Evolutionary conservation across 2,888 invertebrate species (phyloP), one percentile per base, ranked within the genome.

Genomic region (Drosophila seclusa): DNA sequence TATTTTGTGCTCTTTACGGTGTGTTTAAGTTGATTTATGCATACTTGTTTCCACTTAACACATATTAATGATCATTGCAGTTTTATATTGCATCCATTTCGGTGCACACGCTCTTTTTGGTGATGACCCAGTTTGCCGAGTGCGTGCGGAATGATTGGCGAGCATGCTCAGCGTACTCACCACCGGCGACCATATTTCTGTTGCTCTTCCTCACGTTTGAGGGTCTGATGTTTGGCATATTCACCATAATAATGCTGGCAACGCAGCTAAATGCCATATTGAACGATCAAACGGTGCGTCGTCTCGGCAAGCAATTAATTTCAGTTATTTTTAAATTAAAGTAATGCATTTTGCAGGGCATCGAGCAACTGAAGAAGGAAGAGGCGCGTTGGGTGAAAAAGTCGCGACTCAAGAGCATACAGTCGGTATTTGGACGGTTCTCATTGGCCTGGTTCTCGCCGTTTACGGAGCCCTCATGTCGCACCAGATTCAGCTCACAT

Each of bases 71-170:
- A 49, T 74, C 16, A 59, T 83, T 95, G 59, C 94, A 99, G 99
- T 96, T 99, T 93, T 99, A 99, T 94, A 99, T 99, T 90, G 99
- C 99, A n/a, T 95, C 97, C 63, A 97, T 99, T 93, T 99, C 99
- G 54, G 94, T 97, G 79, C 99, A 99, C 94, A 97, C 99, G 18
- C 95, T 99, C 83, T 96, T 98, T 89, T 94, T 99, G 92, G 96
- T 98, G 4, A 95, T 99, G 78, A 97, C 97, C 93, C 99, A 99
- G 93, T 99, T 99, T 92, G 95, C 98, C 70, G 96, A 96, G 81
- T 99, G 99, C 92, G 96, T 99, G 58, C 95, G 96, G 73, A 96
- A 96, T 90, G 99, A 99, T 92, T 99, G 99, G 98, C 96, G 97
- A 89, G 97, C 97, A 80, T 99, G 99, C 93, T 97, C 97, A 45